Evolutionary conservation across 2,797 vertebrate species (phyloP), one percentile per base, ranked within the genome.

Genomic region (Acanthurus tractus): DNA sequence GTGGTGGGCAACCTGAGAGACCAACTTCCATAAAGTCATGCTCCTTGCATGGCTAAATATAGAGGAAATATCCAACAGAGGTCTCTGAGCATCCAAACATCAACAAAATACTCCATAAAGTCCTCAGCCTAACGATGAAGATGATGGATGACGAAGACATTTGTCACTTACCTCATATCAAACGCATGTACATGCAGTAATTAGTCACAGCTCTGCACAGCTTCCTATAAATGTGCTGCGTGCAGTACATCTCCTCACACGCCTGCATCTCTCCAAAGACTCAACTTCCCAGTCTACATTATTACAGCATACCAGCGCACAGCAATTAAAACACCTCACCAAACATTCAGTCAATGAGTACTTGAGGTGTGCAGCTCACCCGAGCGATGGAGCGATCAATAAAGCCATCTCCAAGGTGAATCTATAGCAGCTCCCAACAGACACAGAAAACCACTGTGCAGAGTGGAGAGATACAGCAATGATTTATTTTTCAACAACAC

Each of bases 321-420:
- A 75, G 79, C 84, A 86, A 91, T 89, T 90, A 90, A 89, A 83
- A 73, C 63, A 53, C 29, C 62, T 56, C 54, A 5, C 20, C 70
- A 53, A 79, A 82, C 79, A 78, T 77, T 76, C 78, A 61, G 76
- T 88, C 75, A 71, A 86, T 84, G 54, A 78, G 77, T 66, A 18
- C 67, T 18, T 72, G 64, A 77, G 83, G 62, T 66, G 70, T 48
- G 38, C 6, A 20, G n/a, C 58, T 81, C 72, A 75, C n/a, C 63
- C 0, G 22, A 71, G 78, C 83, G 71, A 82, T 45, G 17, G 15
- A 36, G 46, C 20, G 17, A 89, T 92, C 88, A 53, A 90, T 91
- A 79, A 62, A 76, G 64, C 63, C 67, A 80, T 84, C 81, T 84
- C 83, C 74, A 78, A 79, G 85, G 85, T 84, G 79, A 90, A 87